Conservation (phyloP, 2,797 vertebrate genomes). For the Coluber constrictor region DNA sequence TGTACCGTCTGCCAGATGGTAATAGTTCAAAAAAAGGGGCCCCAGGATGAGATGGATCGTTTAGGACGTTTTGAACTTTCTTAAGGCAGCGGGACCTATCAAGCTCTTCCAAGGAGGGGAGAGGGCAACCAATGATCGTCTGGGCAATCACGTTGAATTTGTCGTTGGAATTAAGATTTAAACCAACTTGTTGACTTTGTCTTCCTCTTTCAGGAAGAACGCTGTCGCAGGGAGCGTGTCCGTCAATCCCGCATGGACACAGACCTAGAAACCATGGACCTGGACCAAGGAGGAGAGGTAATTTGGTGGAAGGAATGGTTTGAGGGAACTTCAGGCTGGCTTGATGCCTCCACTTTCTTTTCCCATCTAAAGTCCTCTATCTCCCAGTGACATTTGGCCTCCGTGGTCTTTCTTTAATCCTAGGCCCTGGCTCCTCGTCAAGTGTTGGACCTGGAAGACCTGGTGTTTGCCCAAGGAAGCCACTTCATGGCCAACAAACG, state of each 20-base stretch:
- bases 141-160: no score
- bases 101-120: no score
- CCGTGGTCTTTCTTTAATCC: background rate
- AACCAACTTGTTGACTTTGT: background rate
- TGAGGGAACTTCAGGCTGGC: background rate
- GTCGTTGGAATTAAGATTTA: no score
- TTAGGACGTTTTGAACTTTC: no score
- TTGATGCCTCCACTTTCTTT: background rate
- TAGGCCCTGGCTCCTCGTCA: constrained; percentile 85
- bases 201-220: constrained; percentile 78
- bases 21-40: no score
- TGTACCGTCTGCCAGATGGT: no score
- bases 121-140: no score
- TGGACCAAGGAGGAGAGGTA: constrained; percentile 89
- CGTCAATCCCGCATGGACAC: constrained; percentile 94
- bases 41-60: no score
- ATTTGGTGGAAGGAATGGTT: background rate
- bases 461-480: constrained; percentile 93
- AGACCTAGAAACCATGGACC: constrained; percentile 93
- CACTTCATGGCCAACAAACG: constrained; percentile 99
- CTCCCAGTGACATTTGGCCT: background rate
- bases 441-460: constrained; percentile 89
- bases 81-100: no score
- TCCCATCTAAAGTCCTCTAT: background rate
- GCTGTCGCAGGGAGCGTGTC: constrained; percentile 90